Base-by-base conservation (phyloP, 2,888 invertebrate genomes). In the Invenusta paracnida region DNA sequence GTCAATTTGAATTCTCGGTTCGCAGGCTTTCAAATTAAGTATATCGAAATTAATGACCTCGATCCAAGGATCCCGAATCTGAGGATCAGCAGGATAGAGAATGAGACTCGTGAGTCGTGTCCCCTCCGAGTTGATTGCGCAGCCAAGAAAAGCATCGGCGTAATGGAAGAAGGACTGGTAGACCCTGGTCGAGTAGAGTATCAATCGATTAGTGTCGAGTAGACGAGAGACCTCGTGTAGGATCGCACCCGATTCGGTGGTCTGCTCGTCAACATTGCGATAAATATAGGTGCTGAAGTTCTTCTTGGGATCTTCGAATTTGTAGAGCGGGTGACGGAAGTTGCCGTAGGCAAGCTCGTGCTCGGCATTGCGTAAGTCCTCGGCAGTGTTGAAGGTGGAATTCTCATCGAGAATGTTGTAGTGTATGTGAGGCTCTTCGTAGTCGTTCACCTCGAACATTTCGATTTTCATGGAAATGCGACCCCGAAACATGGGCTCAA, bases 161-260 rank as follows among this genome's bases (percentile, higher is more conserved):
- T 0, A 67, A 31, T 81, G 81, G 1, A 2, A 17, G 28, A 83
- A 73, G 0, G 89, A 89, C 88, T 88, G 89, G 87, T 90, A 90
- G 66, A 90, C 86, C n/a, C 89, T 87, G 1, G 89, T 90, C 30
- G 89, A 86, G 87, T 90, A 89, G 0, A 88, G 73, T 89, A 89
- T 83, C 89, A 90, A 87, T 90, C 88, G 25, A 1, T 89, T 88
- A 67, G 88, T 88, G 2, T 89, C 88, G 0, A 87, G 88, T 1
- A 88, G 89, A 0, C 86, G 73, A 79, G 84, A 31, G 2, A 84
- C 84, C 83, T 84, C 88, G 81, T 90, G 89, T 84, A 90, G 90
- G 87, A 90, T 88, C n/a, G 89, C 89, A n/a, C 90, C 90, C 2
- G 89, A 87, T 5, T 89, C 88, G 66, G 88, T 88, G 2, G 89